Conservation (phyloP, 2,888 invertebrate genomes). For the Amblyteles armatorius region DNA sequence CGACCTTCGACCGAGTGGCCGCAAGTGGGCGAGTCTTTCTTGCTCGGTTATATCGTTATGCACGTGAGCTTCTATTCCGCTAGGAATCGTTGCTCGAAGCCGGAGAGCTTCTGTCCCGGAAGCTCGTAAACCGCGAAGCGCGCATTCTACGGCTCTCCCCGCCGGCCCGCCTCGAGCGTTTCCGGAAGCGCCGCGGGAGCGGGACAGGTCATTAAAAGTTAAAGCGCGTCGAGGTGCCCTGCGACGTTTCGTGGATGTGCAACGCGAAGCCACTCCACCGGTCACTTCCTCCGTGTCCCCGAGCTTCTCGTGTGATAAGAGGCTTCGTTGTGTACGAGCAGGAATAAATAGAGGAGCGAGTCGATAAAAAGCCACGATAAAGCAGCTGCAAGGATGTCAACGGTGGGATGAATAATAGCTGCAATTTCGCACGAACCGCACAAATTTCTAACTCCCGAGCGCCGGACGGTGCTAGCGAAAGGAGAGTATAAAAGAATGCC, state of each 20-base stretch:
- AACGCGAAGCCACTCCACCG: background rate
- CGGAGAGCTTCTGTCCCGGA: conserved; percentile 26
- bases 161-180: background rate
- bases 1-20: background rate
- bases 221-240: conserved; percentile 29
- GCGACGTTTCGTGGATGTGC: conserved; percentile 7
- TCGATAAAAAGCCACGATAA: conserved; percentile 10
- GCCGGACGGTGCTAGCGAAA: background rate
- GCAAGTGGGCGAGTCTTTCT: conserved; percentile 25
- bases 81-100: background rate
- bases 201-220: conserved; percentile 46
- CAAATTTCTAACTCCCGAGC: background rate
- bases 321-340: background rate
- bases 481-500: background rate
- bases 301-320: conserved; percentile 6
- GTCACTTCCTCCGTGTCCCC: background rate
- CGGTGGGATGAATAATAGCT: conserved; percentile 1
- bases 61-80: background rate
- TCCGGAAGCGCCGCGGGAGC: conserved; percentile 19
- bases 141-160: background rate
- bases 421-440: background rate
- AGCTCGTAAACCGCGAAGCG: conserved; percentile 52
- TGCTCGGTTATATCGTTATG: background rate
- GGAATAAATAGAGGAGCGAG: conserved; percentile 1
- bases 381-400: background rate